Base-by-base conservation (phyloP, 2,888 invertebrate species). In the Pandemis heparana region DNA sequence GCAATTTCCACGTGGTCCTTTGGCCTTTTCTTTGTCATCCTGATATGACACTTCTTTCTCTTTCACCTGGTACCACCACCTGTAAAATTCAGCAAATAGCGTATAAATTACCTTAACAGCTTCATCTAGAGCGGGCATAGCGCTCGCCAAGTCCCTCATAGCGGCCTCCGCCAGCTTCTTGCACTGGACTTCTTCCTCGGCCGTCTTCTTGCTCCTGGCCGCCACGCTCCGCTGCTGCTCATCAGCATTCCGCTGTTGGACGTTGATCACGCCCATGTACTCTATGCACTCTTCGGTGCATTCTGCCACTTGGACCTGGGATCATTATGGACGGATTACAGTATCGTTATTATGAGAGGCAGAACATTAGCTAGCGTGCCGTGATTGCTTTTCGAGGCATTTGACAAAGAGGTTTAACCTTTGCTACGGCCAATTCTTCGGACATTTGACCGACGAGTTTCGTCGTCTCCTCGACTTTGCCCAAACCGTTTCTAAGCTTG, bases 391-490 rank as follows among this genome's bases (percentile, higher is more conserved):
- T 32, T 32, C 23, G 2, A 32, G 23, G 23, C 23, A 32, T 32
- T 32, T 32, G 23, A 32, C 23, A 32, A 6, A 23, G 18, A 23
- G 4, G 9, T 43, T 12, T 70, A 48, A 95, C 95, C 92, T 97
- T 96, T 5, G 98, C 97, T 6, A 96, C 92, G 78, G 96, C 97
- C 73, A 98, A 89, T 84, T 98, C 98, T 14, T 96, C 95, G 0
- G 97, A 97, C 98, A 98, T 98, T 75, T 96, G 95, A 69, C 96
- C 96, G 0, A 98, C 98, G 10, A 94, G 83, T n/a, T 81, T 95
- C 46, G 97, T 96, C 0, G 98, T 98, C 82, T 98, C 98, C 80
- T 98, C 97, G 71, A 98, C 97, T 92, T 98, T 98, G 63, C 96
- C 96, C 65, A 98, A 92, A 7, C 98, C 98, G 84, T 96, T 97